phyloP scores from a whole-genome alignment of 2,797 vertebrate genomes.

The Gallinago stenura region DNA sequence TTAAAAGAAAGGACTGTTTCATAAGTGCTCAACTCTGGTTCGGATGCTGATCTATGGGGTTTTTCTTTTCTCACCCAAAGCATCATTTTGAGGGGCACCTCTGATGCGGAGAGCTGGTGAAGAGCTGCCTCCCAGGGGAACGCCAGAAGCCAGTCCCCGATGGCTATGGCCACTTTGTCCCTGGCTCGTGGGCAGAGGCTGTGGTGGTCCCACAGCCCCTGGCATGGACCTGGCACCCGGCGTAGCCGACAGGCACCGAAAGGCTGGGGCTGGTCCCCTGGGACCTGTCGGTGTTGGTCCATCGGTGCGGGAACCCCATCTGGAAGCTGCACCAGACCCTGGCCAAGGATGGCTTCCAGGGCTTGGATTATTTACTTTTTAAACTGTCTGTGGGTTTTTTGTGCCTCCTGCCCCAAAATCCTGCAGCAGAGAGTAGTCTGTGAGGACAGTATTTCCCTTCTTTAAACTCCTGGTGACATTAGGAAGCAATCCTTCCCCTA shows the following conservation, averaged over 20 bases:
- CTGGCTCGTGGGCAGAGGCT: rapidly evolving
- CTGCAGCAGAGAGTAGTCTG: not conserved
- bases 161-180: rapidly evolving
- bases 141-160: rapidly evolving
- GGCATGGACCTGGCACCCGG: not conserved
- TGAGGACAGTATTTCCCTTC: not conserved
- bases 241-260: rapidly evolving
- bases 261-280: rapidly evolving
- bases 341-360: not conserved
- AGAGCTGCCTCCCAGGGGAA: rapidly evolving
- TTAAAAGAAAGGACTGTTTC: not conserved
- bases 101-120: rapidly evolving
- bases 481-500: not conserved
- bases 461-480: too few relatives aligned
- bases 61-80: too few relatives aligned
- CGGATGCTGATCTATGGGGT: not conserved
- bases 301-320: not conserved
- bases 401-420: not conserved
- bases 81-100: not conserved
- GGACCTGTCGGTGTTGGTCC: too few relatives aligned
- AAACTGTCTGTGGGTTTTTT: not conserved
- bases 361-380: not conserved
- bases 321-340: not conserved
- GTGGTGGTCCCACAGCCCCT: not conserved
- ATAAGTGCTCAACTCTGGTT: not conserved